Evolutionary conservation across 2,888 invertebrate genomes (phyloP), one percentile per base, ranked within the genome.

Genomic region (Argynnis bischoffii): DNA sequence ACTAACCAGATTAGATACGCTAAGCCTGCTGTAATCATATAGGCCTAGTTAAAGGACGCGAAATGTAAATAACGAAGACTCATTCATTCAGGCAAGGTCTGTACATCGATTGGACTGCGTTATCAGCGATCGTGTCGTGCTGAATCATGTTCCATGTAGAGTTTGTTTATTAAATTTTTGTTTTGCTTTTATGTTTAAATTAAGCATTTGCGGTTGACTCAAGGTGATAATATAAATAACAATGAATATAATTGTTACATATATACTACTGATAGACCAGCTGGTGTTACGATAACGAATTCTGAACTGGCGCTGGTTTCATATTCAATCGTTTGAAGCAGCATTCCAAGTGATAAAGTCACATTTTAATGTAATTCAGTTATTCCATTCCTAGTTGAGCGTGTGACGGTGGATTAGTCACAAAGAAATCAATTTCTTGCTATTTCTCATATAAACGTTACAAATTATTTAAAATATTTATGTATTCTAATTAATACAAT

Each of bases 1-100:
- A 76, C 83, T 90, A 90, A 91, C 85, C 84, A 85, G 90, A 90
- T 90, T 89, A 90, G 83, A 82, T 82, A 86, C 81, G 83, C 78
- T 88, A 82, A 89, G 86, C 85, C 84, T 78, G 84, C 71, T 69
- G 67, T 69, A 66, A 66, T 71, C 65, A 69, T 69, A 54, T 84
- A 81, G 81, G 78, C 79, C 80, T 79, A 75, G 75, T 75, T 74
- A 78, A 79, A 82, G 81, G 82, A 83, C 81, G 78, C 70, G 71
- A 67, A 74, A 80, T 80, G 79, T 78, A 83, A 81, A 84, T 80
- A 78, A 21, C 53, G 55, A 61, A 71, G 77, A 72, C 74, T 56
- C 70, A 75, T 80, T 80, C 82, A 83, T 83, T 84, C 80, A 83
- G 78, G 77, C 81, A 83, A 84, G 83, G 85, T 75, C 76, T 66